A percentile compares a stretch with the other conserved stretches of the same genome.
Evolutionary conservation across 2,113 vertebrate species (phyloP).

Genomic region (Candoia aspera): DNA sequence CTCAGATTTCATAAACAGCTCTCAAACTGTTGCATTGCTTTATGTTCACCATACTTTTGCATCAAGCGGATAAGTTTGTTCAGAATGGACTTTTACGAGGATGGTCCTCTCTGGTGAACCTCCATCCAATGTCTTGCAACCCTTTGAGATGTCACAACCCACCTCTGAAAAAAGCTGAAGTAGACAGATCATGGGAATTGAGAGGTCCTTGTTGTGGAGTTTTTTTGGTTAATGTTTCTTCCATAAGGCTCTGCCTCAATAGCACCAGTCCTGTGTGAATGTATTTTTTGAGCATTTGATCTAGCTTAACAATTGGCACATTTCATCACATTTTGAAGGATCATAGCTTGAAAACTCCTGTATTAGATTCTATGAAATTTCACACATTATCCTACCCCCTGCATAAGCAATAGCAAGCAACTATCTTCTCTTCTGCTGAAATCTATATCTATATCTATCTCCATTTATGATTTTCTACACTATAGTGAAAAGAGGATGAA

Average conservation of each 20-base stretch:
- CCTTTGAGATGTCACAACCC: not conserved
- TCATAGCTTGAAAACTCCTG: not conserved
- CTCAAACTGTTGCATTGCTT: not conserved
- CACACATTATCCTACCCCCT: no score
- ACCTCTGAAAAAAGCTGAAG: not conserved
- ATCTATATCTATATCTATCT: no score
- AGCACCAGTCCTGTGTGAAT: not conserved
- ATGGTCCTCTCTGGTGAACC: not conserved
- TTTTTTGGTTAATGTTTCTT: not conserved
- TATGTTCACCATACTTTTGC: not conserved
- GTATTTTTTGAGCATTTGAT: not conserved
- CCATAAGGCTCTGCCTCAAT: not conserved
- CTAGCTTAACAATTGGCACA: not conserved
- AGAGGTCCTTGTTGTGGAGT: not conserved
- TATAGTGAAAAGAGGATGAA: no score
- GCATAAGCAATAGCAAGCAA: no score
- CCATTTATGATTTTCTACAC: no score
- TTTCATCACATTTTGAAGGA: not conserved
- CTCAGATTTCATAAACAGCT: not conserved
- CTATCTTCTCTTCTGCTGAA: no score
- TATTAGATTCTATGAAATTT: no score
- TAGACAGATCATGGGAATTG: not conserved
- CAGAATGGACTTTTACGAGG: not conserved
- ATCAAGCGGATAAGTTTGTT: not conserved
- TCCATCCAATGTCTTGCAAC: not conserved